phyloP scores from a whole-genome alignment of 2,888 invertebrate genomes.

The Hyposoter didymator region DNA sequence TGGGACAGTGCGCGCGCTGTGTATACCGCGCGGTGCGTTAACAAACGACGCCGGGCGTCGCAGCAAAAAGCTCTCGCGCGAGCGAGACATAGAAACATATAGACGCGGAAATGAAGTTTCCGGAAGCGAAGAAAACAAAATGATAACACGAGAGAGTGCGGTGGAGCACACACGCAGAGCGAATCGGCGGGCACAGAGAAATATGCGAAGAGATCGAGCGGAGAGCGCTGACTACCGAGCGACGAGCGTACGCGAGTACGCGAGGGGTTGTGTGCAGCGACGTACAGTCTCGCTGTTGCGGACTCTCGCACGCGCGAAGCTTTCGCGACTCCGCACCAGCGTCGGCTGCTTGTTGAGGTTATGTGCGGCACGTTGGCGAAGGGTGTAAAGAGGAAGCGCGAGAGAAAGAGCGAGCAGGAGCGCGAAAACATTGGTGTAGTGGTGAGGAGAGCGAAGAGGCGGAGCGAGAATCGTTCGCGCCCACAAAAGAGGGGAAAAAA shows the following conservation, averaged over 20 bases:
- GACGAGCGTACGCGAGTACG: background rate
- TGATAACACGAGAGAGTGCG: background rate
- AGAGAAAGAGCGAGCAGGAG: constrained; percentile 16
- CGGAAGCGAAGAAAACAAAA: background rate
- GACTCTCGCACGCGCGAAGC: constrained; percentile 53
- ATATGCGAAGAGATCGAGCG: constrained; percentile 8
- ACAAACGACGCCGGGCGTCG: too few relatives aligned
- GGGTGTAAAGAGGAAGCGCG: background rate
- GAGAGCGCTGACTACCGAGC: constrained; percentile 4
- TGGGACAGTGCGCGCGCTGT: too few relatives aligned
- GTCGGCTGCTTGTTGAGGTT: constrained; percentile 33
- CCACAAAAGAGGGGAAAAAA: constrained; percentile 85
- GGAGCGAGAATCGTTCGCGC: constrained; percentile 85
- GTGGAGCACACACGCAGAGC: constrained; percentile 8
- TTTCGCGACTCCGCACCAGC: constrained; percentile 51
- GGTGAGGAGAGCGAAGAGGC: constrained; percentile 77
- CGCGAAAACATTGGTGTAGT: constrained; percentile 58
- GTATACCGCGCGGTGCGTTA: too few relatives aligned
- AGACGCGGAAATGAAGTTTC: background rate
- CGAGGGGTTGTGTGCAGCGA: constrained; percentile 6
- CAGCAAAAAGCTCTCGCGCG: too few relatives aligned
- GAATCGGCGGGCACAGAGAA: constrained; percentile 12
- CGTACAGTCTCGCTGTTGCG: constrained; percentile 6
- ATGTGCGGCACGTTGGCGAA: background rate
- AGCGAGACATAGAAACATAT: constrained; percentile 55